A percentile compares a stretch with the other conserved stretches of the same genome.
Evolutionary conservation across 2,113 vertebrate genomes (phyloP).

Genomic region (Notothenia coriiceps): DNA sequence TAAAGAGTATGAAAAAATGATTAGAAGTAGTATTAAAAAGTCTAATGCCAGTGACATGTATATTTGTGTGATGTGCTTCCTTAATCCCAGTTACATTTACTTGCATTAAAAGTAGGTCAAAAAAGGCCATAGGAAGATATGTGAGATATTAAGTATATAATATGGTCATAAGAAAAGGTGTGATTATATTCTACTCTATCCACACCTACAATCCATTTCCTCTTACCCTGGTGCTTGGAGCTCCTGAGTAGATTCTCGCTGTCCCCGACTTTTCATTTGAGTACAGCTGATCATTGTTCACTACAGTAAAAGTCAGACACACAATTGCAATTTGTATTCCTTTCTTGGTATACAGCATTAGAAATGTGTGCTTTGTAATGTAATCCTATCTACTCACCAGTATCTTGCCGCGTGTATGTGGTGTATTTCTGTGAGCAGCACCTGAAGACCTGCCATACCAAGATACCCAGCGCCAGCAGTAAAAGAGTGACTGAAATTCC

Average conservation of each 20-base stretch:
- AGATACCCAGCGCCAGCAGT: constrained; percentile 76
- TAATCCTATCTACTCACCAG: constrained; percentile 52
- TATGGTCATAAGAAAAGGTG: too few species aligned
- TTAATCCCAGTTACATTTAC: too few species aligned
- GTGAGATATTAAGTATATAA: too few species aligned
- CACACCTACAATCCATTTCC: background rate
- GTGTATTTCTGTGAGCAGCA: constrained; percentile 59
- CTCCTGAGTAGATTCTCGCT: constrained; percentile 23
- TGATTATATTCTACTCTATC: background rate
- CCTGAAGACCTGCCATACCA: constrained; percentile 82
- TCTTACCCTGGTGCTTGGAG: constrained; percentile 62
- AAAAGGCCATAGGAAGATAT: too few species aligned
- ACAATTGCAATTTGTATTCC: background rate
- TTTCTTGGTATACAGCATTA: background rate
- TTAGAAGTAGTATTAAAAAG: too few species aligned
- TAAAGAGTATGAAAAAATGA: too few species aligned
- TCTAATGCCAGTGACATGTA: too few species aligned
- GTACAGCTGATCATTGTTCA: constrained; percentile 34
- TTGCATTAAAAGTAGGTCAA: too few species aligned
- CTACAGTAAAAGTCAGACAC: constrained; percentile 30
- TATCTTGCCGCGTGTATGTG: constrained; percentile 12
- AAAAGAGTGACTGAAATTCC: constrained; percentile 76
- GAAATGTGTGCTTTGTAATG: background rate
- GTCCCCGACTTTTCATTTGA: background rate
- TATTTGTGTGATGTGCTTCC: too few species aligned